A percentile compares a stretch with the other conserved stretches of the same genome.
These are phyloP conservation scores for Eupeodes luniger DNA, from an alignment of 2,888 invertebrate species.

Conservation along the genomic window DNA sequence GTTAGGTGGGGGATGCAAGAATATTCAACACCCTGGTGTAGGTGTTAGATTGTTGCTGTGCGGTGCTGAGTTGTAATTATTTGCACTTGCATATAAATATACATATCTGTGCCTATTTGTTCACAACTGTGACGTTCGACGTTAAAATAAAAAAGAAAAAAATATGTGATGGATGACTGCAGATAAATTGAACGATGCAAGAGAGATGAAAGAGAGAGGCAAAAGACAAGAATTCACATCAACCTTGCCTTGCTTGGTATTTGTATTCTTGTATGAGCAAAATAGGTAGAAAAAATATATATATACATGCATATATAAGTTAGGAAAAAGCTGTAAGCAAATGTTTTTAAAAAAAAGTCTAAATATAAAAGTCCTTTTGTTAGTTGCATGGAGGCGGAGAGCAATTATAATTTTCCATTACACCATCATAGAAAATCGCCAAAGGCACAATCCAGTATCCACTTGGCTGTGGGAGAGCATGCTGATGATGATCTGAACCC, in stretches of 20 bases:
- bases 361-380: constrained; percentile 70
- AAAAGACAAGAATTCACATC: constrained; percentile 41
- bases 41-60: constrained; percentile 44
- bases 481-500: not conserved
- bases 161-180: constrained; percentile 62
- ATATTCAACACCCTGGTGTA: constrained; percentile 35
- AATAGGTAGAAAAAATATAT: constrained; percentile 1
- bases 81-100: constrained; percentile 58
- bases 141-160: constrained; percentile 8
- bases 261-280: not conserved
- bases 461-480: constrained; percentile 39
- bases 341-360: constrained; percentile 52
- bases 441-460: constrained; percentile 51
- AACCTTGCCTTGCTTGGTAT: constrained; percentile 43
- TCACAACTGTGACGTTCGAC: constrained; percentile 58
- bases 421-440: constrained; percentile 62
- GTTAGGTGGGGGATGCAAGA: constrained; percentile 1
- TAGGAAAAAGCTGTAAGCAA: constrained; percentile 45
- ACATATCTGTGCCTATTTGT: constrained; percentile 46
- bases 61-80: constrained; percentile 58
- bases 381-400: constrained; percentile 61
- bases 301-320: not conserved
- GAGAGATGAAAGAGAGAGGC: constrained; percentile 8
- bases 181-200: constrained; percentile 65
- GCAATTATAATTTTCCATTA: constrained; percentile 75